These are phyloP conservation scores for Scaptomyza polygonia DNA, from an alignment of 2,888 invertebrate genomes.

Conservation along the genomic window DNA sequence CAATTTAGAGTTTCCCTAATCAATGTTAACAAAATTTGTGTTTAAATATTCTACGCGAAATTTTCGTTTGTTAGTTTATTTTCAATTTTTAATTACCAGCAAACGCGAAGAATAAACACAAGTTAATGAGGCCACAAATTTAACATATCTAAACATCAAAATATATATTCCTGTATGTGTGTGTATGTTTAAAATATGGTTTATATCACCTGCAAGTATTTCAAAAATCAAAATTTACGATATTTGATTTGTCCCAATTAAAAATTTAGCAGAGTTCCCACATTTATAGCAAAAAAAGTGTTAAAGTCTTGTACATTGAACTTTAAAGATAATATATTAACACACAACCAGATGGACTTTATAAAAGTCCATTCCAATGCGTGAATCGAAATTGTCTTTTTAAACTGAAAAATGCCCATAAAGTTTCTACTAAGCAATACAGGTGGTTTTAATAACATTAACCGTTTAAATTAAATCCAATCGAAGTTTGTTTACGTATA, in stretches of 20 bases:
- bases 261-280: background rate
- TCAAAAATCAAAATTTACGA: constrained; percentile 2
- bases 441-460: background rate
- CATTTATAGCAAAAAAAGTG: background rate
- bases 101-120: constrained; percentile 44
- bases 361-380: background rate
- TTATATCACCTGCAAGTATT: constrained; percentile 19
- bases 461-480: background rate
- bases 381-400: background rate
- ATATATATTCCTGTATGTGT: background rate
- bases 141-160: background rate
- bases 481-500: background rate
- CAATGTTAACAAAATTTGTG: background rate
- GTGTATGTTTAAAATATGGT: constrained; percentile 13
- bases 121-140: constrained; percentile 12
- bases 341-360: background rate
- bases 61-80: constrained; percentile 37
- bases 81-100: constrained; percentile 30
- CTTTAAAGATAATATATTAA: background rate
- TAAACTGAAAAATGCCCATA: background rate
- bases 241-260: background rate
- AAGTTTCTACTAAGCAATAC: background rate
- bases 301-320: background rate
- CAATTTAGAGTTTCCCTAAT: background rate
- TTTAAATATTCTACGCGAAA: constrained; percentile 13